Evolutionary conservation across 2,888 invertebrate genomes (phyloP), one percentile per base, ranked within the genome.

Genomic region (Pachliopta kotzebuea): DNA sequence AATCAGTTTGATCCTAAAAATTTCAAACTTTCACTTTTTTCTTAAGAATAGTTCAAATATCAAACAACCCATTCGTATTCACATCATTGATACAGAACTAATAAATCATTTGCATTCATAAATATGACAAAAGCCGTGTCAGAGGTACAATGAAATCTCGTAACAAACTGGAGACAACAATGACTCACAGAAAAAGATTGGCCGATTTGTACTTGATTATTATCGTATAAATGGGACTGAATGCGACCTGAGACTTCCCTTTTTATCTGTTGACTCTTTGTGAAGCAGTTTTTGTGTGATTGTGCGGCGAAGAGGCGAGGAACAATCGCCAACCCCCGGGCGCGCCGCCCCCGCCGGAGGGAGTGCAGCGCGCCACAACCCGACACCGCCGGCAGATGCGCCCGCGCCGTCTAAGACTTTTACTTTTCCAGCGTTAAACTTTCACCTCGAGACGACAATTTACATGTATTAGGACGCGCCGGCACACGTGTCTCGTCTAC

Each of bases 361-460:
- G 85, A 85, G 86, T 83, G 4, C 17, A 14, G 18, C 18, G 6
- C 18, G n/a, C 74, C 85, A 86, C 85, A 87, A 84, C 81, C 79
- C 75, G 81, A 80, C 83, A 84, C 79, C 77, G 72, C 74, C 73
- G 68, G 74, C 85, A 85, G 84, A 83, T 87, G 86, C 83, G 82
- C 71, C 80, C 73, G 71, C 71, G 71, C 80, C 71, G 71, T 67
- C 76, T n/a, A n/a, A n/a, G 81, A 89, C 90, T 91, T 90, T 91
- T 90, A 90, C 90, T 91, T 91, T 88, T 79, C 79, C 76, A 76
- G 75, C 20, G 50, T 79, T 90, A 85, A 90, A 91, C 90, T 91
- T 91, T 91, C 90, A 91, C 90, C 90, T 89, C 84, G 71, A 80
- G 78, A 83, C 81, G 76, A 81, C 79, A 81, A 87, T 88, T 87